Conservation (phyloP, 2,888 invertebrate species). For the Netelia virgata region DNA sequence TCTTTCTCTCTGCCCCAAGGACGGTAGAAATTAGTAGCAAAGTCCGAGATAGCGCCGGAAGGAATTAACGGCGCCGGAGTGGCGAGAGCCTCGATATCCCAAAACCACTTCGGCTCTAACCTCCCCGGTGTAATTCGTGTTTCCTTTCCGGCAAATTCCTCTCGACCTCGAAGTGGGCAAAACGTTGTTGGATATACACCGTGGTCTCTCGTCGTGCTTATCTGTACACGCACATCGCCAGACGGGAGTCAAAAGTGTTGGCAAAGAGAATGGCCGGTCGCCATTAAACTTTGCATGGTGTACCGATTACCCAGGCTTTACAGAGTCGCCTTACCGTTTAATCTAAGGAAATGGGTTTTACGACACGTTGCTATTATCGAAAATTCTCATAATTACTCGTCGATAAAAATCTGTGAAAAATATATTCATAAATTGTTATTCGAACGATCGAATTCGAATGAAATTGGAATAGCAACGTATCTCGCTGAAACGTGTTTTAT, state of each 20-base stretch:
- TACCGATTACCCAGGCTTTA: slow-evolving; percentile 19
- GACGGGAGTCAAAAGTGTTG: slow-evolving; percentile 35
- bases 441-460: too few relatives aligned
- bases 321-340: slow-evolving; percentile 4
- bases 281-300: slow-evolving; percentile 40
- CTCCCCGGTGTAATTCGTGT: slow-evolving; percentile 35
- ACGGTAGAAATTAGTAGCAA: background rate
- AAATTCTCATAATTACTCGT: too few relatives aligned
- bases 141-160: slow-evolving; percentile 40
- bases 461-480: too few relatives aligned
- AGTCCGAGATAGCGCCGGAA: slow-evolving; percentile 24
- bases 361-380: too few relatives aligned
- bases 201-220: slow-evolving; percentile 21
- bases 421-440: too few relatives aligned
- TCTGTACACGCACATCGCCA: slow-evolving; percentile 33
- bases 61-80: slow-evolving; percentile 45
- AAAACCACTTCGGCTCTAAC: slow-evolving; percentile 3
- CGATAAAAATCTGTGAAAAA: too few relatives aligned
- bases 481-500: too few relatives aligned
- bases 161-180: slow-evolving; percentile 23
- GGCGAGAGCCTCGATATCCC: slow-evolving; percentile 41
- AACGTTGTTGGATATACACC: slow-evolving; percentile 30
- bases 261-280: slow-evolving; percentile 49
- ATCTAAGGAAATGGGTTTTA: slow-evolving; percentile 1
- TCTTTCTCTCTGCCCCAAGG: background rate